Conservation (phyloP, 2,888 invertebrate genomes). For the Dryadula phaetusa region DNA sequence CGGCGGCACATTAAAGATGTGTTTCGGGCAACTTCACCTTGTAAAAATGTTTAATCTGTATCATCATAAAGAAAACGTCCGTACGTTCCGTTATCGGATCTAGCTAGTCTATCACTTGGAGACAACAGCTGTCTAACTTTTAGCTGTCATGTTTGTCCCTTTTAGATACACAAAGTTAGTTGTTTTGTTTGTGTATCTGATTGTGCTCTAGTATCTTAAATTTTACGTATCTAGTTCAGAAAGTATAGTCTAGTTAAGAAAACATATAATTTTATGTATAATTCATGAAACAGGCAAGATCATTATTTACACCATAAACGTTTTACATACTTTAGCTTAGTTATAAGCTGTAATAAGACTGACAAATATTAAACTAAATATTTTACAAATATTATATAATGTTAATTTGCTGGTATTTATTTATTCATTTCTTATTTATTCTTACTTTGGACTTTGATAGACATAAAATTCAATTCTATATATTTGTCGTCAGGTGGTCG, state of each 20-base stretch:
- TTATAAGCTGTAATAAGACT: too few species aligned
- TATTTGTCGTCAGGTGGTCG: constrained; percentile 88
- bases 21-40: constrained; percentile 72
- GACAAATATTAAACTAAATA: too few species aligned
- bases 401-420: neutral
- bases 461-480: neutral
- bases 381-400: too few species aligned
- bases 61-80: constrained; percentile 63
- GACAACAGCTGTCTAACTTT: constrained; percentile 79
- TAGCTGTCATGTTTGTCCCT: constrained; percentile 48
- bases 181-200: constrained; percentile 33
- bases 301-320: too few species aligned
- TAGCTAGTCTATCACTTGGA: constrained; percentile 71
- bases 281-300: neutral
- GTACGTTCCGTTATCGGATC: constrained; percentile 56
- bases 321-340: too few species aligned
- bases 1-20: constrained; percentile 78
- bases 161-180: constrained; percentile 18
- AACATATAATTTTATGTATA: too few species aligned
- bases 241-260: too few species aligned
- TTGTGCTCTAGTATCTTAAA: neutral
- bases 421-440: too few species aligned
- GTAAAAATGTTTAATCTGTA: constrained; percentile 76
- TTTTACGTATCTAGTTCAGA: too few species aligned
- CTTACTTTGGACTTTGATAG: neutral